Evolutionary conservation across 2,888 invertebrate species (phyloP).

Genomic region (Megaustenia siamemsis): DNA sequence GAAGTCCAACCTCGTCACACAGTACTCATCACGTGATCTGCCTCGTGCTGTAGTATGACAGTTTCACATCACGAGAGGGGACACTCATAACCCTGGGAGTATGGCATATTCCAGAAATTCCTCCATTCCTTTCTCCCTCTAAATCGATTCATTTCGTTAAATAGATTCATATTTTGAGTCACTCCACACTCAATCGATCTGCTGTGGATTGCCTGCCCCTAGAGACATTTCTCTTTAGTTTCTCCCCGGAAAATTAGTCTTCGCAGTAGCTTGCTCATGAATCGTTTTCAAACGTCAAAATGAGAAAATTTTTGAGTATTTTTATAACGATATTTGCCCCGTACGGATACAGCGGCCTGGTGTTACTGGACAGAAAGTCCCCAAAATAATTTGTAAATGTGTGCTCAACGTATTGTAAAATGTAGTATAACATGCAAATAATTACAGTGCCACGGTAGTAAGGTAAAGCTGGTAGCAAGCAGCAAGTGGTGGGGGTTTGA

Average conservation of each 20-base stretch:
- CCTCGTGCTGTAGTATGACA: conserved; percentile 34
- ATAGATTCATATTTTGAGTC: conserved; percentile 21
- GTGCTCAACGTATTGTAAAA: too few relatives aligned
- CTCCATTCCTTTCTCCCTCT: background rate
- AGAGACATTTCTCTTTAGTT: background rate
- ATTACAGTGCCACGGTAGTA: too few relatives aligned
- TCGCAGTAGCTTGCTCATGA: too few relatives aligned
- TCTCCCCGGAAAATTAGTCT: too few relatives aligned
- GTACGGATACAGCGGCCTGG: too few relatives aligned
- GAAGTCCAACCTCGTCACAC: background rate
- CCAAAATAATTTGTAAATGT: too few relatives aligned
- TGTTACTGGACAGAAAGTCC: too few relatives aligned
- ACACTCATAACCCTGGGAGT: conserved; percentile 11
- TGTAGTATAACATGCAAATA: too few relatives aligned
- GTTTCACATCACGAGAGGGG: conserved; percentile 10
- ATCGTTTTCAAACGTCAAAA: background rate
- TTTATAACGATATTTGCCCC: too few relatives aligned
- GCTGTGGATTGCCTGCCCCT: background rate
- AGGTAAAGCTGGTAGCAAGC: too few relatives aligned
- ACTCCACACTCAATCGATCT: background rate
- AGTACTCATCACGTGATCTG: conserved; percentile 25
- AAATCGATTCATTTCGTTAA: background rate
- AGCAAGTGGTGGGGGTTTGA: too few relatives aligned
- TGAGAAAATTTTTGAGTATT: background rate
- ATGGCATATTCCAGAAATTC: background rate